Conservation (phyloP, 2,888 invertebrate species). For the Zele albiditarsus region DNA sequence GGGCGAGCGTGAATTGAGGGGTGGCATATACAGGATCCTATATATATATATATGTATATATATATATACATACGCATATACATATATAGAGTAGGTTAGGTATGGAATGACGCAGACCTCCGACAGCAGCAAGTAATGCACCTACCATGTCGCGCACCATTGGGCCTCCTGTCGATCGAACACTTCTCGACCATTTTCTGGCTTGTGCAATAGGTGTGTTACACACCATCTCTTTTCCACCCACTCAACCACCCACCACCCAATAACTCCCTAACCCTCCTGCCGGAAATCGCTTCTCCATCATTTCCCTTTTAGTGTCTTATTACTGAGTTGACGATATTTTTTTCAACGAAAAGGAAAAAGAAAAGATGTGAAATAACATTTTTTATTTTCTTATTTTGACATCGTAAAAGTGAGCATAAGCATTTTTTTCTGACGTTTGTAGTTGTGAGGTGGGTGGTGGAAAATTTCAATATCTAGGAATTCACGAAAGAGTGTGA, state of each 20-base stretch:
- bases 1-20: slow-evolving; percentile 17
- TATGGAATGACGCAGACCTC: slow-evolving; percentile 41
- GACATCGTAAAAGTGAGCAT: too few species aligned
- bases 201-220: slow-evolving; percentile 2
- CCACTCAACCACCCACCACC: neutral
- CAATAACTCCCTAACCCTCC: neutral
- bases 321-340: neutral
- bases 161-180: slow-evolving; percentile 59
- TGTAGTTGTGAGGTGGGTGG: too few species aligned
- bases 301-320: slow-evolving; percentile 5
- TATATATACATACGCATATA: neutral
- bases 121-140: slow-evolving; percentile 60
- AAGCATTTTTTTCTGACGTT: too few species aligned
- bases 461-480: neutral
- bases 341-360: neutral
- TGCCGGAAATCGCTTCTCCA: slow-evolving; percentile 6
- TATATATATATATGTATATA: neutral
- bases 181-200: slow-evolving; percentile 35
- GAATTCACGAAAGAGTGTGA: neutral
- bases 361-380: neutral
- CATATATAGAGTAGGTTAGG: neutral
- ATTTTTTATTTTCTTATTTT: neutral
- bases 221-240: neutral
- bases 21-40: neutral
- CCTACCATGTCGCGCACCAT: slow-evolving; percentile 58